Evolutionary conservation across 2,113 vertebrate genomes (phyloP).

Genomic region (Eudyptes chrysolophus): DNA sequence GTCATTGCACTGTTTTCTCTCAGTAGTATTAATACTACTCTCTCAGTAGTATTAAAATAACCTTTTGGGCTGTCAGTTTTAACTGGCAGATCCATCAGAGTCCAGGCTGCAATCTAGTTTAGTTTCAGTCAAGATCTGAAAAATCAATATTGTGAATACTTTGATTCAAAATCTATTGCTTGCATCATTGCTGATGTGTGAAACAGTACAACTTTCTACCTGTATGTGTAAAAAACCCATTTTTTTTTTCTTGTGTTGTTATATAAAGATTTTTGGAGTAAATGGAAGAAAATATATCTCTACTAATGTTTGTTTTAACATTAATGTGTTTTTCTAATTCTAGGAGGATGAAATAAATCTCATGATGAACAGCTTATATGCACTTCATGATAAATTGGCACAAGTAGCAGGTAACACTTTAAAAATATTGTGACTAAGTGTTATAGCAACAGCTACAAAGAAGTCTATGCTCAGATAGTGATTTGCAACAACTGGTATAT

Average conservation of each 20-base stretch:
- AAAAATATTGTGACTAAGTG: not conserved
- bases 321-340: slow-evolving; percentile 50
- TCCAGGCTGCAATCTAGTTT: not conserved
- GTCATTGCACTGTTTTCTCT: not conserved
- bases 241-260: fast-evolving
- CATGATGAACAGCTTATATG: slow-evolving; percentile 89
- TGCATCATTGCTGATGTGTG: not conserved
- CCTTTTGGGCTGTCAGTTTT: not conserved
- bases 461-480: not conserved
- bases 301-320: not conserved
- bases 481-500: not conserved
- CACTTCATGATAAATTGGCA: slow-evolving; percentile 91
- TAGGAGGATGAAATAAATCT: slow-evolving; percentile 79
- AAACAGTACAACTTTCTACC: not conserved
- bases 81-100: not conserved
- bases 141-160: not conserved
- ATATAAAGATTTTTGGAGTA: not conserved
- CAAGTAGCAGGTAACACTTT: slow-evolving; percentile 86
- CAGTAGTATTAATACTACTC: not conserved
- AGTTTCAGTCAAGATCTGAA: not conserved
- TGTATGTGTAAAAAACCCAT: not conserved
- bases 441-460: not conserved
- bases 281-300: not conserved
- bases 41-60: not conserved
- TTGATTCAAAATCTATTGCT: not conserved